Evolutionary conservation across 2,113 vertebrate species (phyloP).

Genomic region (Corythaeola cristata): DNA sequence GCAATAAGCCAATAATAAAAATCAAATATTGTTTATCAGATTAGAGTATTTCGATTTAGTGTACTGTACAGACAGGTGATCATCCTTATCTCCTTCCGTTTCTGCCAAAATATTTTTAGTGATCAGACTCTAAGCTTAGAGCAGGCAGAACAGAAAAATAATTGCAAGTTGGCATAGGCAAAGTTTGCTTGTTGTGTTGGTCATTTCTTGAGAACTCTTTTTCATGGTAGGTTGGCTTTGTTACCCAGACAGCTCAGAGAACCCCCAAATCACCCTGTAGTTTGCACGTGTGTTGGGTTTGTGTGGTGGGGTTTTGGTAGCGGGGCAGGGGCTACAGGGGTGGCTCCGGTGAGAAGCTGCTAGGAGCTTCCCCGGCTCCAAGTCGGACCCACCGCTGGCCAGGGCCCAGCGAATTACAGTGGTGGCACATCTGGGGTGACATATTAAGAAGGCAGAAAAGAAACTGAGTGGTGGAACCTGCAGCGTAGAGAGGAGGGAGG

Average conservation of each 20-base stretch:
- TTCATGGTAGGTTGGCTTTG: not conserved
- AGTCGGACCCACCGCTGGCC: no score
- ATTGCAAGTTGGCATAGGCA: not conserved
- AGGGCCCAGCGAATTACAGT: no score
- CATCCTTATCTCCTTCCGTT: not conserved
- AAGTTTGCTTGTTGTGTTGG: not conserved
- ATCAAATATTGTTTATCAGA: not conserved
- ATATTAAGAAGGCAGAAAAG: no score
- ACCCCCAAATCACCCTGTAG: not conserved
- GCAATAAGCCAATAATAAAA: not conserved
- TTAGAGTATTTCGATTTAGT: not conserved
- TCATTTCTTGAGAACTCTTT: not conserved
- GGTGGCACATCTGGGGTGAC: no score
- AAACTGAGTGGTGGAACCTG: no score
- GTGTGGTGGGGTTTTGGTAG: no score
- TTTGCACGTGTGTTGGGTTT: not conserved
- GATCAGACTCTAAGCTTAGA: not conserved
- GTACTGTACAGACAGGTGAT: not conserved
- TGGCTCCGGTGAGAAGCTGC: no score
- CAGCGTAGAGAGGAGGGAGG: no score
- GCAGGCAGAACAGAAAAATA: not conserved
- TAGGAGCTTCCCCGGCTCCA: no score
- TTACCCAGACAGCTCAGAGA: not conserved
- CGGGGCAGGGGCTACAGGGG: no score
- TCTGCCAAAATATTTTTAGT: not conserved